These are phyloP conservation scores for Mus pahari DNA, from an alignment of 2,113 vertebrate genomes.

Conservation along the genomic window DNA sequence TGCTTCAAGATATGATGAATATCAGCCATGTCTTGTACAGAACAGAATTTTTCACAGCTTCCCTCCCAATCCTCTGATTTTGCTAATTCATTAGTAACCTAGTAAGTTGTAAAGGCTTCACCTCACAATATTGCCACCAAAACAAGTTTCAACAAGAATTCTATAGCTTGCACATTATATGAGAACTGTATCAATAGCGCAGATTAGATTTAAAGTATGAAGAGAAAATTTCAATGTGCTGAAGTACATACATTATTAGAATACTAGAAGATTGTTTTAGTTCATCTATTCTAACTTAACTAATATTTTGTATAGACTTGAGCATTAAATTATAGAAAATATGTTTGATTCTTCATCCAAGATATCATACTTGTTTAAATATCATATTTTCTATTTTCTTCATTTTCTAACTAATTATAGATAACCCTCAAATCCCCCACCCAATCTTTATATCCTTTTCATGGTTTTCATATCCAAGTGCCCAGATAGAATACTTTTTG, in stretches of 20 bases:
- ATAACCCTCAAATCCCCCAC: not conserved
- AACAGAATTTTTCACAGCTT: not conserved
- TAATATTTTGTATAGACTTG: not conserved
- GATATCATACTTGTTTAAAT: not conserved
- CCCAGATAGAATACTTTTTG: not conserved
- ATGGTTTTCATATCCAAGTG: not conserved
- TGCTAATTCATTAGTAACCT: not conserved
- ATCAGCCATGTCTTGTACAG: not conserved
- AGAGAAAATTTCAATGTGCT: not conserved
- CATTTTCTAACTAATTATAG: not conserved
- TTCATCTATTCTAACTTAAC: not conserved
- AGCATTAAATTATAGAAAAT: not conserved
- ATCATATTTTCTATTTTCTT: not conserved
- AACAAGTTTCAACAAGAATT: not conserved
- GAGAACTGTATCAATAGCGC: no score
- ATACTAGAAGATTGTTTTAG: not conserved
- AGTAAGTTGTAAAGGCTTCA: no score
- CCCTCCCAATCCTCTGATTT: not conserved
- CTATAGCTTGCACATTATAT: not conserved
- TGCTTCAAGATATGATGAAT: not conserved
- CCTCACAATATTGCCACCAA: not conserved
- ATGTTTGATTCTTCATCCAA: not conserved
- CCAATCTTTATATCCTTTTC: not conserved
- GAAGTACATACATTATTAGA: not conserved
- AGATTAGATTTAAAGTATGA: slow-evolving; percentile 11